Evolutionary conservation across 2,888 invertebrate genomes (phyloP).

Genomic region (Dryocosmus kuriphilus): DNA sequence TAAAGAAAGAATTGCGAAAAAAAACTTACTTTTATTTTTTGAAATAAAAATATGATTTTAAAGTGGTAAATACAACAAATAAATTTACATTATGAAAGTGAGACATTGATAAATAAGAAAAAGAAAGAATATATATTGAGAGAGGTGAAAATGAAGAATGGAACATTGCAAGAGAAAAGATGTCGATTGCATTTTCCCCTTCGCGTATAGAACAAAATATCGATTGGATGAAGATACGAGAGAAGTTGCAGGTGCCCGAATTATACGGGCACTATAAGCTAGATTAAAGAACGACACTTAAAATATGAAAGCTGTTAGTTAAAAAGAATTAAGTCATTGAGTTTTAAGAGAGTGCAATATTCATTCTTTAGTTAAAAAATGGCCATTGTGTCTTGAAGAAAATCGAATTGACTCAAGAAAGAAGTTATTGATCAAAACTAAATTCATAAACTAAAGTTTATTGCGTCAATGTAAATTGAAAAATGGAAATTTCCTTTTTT

Average conservation of each 20-base stretch:
- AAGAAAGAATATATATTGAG: no score
- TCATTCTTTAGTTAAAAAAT: neutral
- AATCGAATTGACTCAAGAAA: neutral
- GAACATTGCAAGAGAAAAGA: neutral
- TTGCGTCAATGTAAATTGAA: no score
- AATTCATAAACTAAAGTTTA: neutral
- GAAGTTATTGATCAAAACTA: no score
- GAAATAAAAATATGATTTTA: no score
- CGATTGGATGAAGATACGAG: neutral
- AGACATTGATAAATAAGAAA: neutral
- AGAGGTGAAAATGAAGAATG: neutral
- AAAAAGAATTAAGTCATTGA: neutral
- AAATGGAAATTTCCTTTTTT: no score
- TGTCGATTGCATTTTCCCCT: slow-evolving; percentile 1
- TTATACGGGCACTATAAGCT: neutral
- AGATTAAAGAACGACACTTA: neutral
- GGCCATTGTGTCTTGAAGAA: neutral
- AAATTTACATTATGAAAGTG: no score
- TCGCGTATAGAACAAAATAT: neutral
- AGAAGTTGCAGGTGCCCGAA: neutral
- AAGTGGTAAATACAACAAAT: no score
- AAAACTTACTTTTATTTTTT: no score
- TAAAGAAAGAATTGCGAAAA: no score
- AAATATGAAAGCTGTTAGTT: neutral
- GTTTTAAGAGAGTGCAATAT: neutral